phyloP scores from a whole-genome alignment of 2,797 vertebrate species.

The Carapus acus region DNA sequence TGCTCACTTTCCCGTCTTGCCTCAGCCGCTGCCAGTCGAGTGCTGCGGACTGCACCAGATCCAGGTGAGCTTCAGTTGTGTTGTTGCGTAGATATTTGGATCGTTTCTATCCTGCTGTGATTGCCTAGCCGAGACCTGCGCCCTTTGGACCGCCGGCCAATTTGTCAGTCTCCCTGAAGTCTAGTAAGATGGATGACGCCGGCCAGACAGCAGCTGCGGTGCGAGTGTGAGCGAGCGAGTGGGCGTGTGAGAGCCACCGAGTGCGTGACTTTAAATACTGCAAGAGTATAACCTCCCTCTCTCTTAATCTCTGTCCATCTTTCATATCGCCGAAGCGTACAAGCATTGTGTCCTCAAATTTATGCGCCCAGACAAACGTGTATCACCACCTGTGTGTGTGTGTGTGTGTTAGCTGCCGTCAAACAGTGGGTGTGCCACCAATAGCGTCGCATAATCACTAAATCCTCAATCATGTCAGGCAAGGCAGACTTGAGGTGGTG shows the following conservation, averaged over 20 bases:
- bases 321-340: not conserved
- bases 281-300: not conserved
- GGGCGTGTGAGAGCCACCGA: conserved; percentile 27
- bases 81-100: conserved; percentile 22
- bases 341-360: conserved; percentile 1
- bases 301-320: not conserved
- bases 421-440: conserved; percentile 30
- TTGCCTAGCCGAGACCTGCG: conserved; percentile 15
- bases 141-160: conserved; percentile 17
- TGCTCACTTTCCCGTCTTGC: too few species aligned
- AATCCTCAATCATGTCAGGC: conserved; percentile 43
- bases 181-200: conserved; percentile 44
- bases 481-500: conserved; percentile 24
- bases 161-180: conserved; percentile 39
- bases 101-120: conserved; percentile 18
- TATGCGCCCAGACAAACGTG: conserved; percentile 19
- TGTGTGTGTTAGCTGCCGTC: conserved; percentile 20
- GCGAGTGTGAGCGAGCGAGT: conserved; percentile 14
- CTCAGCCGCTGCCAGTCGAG: too few species aligned
- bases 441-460: conserved; percentile 31
- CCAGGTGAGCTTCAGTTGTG: not conserved
- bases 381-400: not conserved
- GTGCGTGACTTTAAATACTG: conserved; percentile 14
- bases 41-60: too few species aligned
- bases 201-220: conserved; percentile 38